Evolutionary conservation across 2,797 vertebrate genomes (phyloP), one percentile per base, ranked within the genome.

Genomic region (Manis pentadactyla): DNA sequence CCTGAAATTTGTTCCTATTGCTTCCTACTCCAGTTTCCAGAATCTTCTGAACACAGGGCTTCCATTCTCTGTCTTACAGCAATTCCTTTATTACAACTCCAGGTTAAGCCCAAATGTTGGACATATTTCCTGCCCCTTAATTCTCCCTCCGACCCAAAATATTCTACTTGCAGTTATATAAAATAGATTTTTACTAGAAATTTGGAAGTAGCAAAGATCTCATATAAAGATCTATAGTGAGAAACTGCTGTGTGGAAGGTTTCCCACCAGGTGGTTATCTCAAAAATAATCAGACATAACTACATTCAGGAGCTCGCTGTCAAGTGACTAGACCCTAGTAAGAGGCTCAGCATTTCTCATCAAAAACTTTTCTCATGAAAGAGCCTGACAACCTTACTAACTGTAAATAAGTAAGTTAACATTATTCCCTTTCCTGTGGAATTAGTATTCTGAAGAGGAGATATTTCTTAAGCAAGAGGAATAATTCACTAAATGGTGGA

Each of bases 401-500:
- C 57, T 21, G 9, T 57, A 87, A 93, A 53, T 63, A 63, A 21
- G 23, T 19, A 37, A 34, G 29, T 21, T 55, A 61, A 75, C 53
- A 59, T 39, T 15, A 13, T 59, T 87, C 29, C 15, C n/a, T 79
- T 19, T 90, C 85, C 53, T 92, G 69, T 27, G 88, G 39, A 51
- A 69, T 86, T 68, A 68, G 63, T 46, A 46, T 68, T 64, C 88
- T 93, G 74, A 92, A 87, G 19, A 73, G 74, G 73, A 82, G 88
- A 46, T 42, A 25, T 57, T 87, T 12, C 49, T 21, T 74, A 90
- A 79, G 75, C 23, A 63, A 49, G 71, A 66, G 53, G 53, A 57
- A 7, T 34, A 23, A 25, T n/a, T 71, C 68, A 63, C 0, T 77
- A 79, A 87, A 68, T 27, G 57, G 25, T 61, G 39, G 39, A 7